phyloP scores from a whole-genome alignment of 2,113 vertebrate species.

The Silurus asotus region DNA sequence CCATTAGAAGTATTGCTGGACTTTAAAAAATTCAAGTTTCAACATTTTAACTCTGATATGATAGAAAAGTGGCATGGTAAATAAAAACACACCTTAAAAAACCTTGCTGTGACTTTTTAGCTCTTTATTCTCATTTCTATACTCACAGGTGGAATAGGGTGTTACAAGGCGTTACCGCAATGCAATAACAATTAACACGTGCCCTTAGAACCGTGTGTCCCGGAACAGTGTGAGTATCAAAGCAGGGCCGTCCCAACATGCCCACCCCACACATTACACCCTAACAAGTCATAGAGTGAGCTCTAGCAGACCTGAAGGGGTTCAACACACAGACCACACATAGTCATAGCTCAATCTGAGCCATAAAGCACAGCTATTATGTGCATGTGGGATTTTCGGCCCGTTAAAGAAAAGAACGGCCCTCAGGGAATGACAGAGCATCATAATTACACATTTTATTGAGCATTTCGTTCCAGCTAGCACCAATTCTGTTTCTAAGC shows the following conservation, averaged over 20 bases:
- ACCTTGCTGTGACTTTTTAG: neutral
- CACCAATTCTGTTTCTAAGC: conserved; percentile 75
- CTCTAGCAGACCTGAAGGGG: conserved; percentile 53
- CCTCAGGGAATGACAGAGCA: conserved; percentile 73
- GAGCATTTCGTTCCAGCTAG: conserved; percentile 75
- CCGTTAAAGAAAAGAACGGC: conserved; percentile 55
- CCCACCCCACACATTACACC: conserved; percentile 44
- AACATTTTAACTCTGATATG: neutral
- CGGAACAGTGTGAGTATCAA: conserved; percentile 56
- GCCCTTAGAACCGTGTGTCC: conserved; percentile 53
- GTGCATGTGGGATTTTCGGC: conserved; percentile 70
- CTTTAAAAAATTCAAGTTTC: neutral
- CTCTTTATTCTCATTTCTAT: neutral
- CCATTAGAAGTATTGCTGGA: neutral
- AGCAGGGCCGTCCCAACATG: conserved; percentile 58
- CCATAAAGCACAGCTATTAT: conserved; percentile 73
- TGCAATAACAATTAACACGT: conserved; percentile 53
- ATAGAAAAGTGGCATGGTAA: neutral
- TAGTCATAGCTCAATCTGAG: conserved; percentile 70
- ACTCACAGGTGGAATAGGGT: conserved; percentile 29
- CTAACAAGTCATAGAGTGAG: conserved; percentile 48
- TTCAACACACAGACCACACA: conserved; percentile 74
- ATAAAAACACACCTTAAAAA: neutral
- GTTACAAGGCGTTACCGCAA: conserved; percentile 51
- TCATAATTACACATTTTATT: conserved; percentile 79